These are phyloP conservation scores for Microtus pennsylvanicus DNA, from an alignment of 2,113 vertebrate species.

Conservation along the genomic window DNA sequence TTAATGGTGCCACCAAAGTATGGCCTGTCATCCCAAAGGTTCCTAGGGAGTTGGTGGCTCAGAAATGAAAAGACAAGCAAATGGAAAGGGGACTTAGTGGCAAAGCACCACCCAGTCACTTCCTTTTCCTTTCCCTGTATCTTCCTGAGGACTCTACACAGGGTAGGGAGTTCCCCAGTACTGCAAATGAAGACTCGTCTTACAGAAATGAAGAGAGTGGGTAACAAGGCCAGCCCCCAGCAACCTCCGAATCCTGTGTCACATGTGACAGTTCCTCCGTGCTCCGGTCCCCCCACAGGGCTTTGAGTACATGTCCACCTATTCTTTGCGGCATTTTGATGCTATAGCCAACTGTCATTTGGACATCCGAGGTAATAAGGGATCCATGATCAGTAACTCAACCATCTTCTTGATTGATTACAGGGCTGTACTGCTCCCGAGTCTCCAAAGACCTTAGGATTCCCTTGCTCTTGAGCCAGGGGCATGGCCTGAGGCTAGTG, in stretches of 20 bases:
- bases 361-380: neutral
- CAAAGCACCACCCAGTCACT: neutral
- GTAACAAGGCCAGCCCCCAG: neutral
- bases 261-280: neutral
- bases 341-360: neutral
- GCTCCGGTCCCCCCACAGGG: neutral
- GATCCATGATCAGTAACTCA: neutral
- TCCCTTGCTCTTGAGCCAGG: neutral
- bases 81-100: neutral
- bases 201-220: neutral
- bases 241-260: neutral
- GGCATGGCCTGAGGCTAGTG: neutral
- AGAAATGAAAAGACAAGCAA: neutral
- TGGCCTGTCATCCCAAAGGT: neutral
- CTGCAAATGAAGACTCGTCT: accelerated
- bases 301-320: neutral
- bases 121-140: neutral
- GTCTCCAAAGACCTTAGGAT: conserved; percentile 4
- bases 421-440: neutral
- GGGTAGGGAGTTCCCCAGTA: neutral
- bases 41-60: neutral
- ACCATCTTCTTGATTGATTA: neutral
- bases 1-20: neutral
- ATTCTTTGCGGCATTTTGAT: neutral
- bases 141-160: neutral